Percentiles rank a stretch among this genome's conserved stretches.
These are phyloP conservation scores for Gnathonemus longibarbis DNA, from an alignment of 2,113 vertebrate species.

Conservation along the genomic window DNA sequence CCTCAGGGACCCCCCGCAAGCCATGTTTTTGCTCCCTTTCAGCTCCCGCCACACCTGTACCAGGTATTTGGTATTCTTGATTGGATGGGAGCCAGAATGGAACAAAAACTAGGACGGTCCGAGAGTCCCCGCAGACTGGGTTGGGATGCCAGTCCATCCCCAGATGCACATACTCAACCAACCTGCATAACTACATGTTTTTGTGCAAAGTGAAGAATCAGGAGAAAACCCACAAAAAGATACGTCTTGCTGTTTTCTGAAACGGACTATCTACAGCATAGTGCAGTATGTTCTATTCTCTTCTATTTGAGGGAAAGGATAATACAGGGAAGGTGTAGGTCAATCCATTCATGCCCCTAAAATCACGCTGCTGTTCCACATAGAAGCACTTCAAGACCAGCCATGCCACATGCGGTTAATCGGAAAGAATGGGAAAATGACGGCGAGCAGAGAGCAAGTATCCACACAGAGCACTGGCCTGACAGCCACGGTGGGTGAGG, in stretches of 20 bases:
- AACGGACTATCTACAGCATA: neutral
- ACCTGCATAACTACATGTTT: neutral
- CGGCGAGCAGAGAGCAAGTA: neutral
- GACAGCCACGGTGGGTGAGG: neutral
- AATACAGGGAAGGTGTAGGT: neutral
- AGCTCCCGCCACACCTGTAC: neutral
- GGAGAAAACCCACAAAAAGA: neutral
- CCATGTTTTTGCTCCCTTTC: neutral
- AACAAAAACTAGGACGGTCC: neutral
- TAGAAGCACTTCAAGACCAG: neutral
- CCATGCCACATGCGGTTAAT: neutral
- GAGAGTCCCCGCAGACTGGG: neutral
- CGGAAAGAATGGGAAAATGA: neutral
- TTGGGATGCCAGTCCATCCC: neutral
- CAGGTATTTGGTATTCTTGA: neutral
- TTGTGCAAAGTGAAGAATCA: neutral
- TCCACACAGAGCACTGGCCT: neutral
- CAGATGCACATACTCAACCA: neutral
- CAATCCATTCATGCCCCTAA: neutral
- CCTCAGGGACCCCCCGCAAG: neutral
- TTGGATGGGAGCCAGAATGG: neutral
- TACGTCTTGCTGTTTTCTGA: neutral
- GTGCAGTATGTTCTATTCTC: neutral
- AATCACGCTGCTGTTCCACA: neutral
- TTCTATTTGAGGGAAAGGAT: neutral